Evolutionary conservation across 2,797 vertebrate genomes (phyloP).

Genomic region (Aldrovandia affinis): DNA sequence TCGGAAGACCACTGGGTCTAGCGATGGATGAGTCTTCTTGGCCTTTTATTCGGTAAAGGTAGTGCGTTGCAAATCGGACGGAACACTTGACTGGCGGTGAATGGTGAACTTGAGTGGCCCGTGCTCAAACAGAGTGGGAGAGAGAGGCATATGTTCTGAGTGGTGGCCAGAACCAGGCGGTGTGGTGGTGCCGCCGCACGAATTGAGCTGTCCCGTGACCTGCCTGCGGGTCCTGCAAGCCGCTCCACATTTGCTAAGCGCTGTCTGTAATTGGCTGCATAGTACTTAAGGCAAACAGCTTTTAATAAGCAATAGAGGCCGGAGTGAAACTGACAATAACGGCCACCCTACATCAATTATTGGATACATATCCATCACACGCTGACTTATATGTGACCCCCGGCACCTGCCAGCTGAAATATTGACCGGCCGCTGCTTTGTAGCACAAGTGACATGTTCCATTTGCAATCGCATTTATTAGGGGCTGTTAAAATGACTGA

Average conservation of each 20-base stretch:
- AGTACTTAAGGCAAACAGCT: conserved; percentile 82
- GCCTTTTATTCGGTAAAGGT: background rate
- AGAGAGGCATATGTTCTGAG: background rate
- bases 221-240: conserved; percentile 54
- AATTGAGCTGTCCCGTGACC: conserved; percentile 34
- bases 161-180: background rate
- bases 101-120: background rate
- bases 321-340: conserved; percentile 81
- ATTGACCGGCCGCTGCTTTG: conserved; percentile 75
- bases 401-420: conserved; percentile 79
- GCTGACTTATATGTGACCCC: conserved; percentile 81
- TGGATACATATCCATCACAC: conserved; percentile 83
- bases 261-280: conserved; percentile 75
- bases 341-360: conserved; percentile 82
- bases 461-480: conserved; percentile 85
- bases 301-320: conserved; percentile 83
- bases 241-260: conserved; percentile 63
- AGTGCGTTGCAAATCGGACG: background rate
- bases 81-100: background rate
- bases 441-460: conserved; percentile 79
- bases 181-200: background rate
- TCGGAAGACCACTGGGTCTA: background rate
- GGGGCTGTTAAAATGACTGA: conserved; percentile 80
- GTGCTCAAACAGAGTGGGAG: background rate
- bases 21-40: background rate